Evolutionary conservation across 1,140 invertebrate genomes (phyloP).

Genomic region (Drosophila novamexicana): DNA sequence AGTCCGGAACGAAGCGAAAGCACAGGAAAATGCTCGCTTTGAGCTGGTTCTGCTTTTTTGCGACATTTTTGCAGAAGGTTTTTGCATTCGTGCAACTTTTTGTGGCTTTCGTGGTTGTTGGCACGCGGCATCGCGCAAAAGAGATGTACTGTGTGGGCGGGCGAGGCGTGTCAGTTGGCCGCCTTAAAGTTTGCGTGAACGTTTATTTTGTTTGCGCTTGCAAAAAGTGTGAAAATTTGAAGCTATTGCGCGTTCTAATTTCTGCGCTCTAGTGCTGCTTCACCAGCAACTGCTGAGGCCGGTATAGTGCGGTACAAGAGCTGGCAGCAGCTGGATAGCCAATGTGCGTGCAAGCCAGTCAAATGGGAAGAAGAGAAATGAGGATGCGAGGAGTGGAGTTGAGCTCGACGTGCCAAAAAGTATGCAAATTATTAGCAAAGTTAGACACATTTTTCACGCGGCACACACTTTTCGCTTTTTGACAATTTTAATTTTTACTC

Average conservation of each 20-base stretch:
- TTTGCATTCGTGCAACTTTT: slow-evolving; percentile 78
- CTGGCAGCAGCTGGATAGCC: slow-evolving; percentile 5
- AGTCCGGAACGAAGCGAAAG: slow-evolving; percentile 26
- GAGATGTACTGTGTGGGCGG: slow-evolving; percentile 7
- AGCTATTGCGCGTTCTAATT: slow-evolving; percentile 67
- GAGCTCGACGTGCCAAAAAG: slow-evolving; percentile 62
- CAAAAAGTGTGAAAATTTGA: slow-evolving; percentile 76
- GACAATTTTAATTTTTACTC: slow-evolving; percentile 58
- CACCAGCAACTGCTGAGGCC: slow-evolving; percentile 14
- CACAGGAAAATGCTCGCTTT: slow-evolving; percentile 63
- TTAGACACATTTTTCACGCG: slow-evolving; percentile 72
- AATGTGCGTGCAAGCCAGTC: slow-evolving; percentile 49
- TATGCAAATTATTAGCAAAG: slow-evolving; percentile 81
- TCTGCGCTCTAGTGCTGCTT: slow-evolving; percentile 31
- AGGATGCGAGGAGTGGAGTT: slow-evolving; percentile 38
- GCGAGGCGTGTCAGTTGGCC: slow-evolving; percentile 51
- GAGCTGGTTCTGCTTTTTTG: slow-evolving; percentile 58
- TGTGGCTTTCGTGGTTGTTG: slow-evolving; percentile 64
- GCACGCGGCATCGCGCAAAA: slow-evolving; percentile 30
- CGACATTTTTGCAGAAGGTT: slow-evolving; percentile 70
- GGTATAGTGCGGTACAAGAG: slow-evolving; percentile 5
- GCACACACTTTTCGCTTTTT: slow-evolving; percentile 49
- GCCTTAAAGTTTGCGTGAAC: slow-evolving; percentile 68
- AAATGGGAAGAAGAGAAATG: slow-evolving; percentile 3
- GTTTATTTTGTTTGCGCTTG: slow-evolving; percentile 75